Conservation (phyloP, 2,888 invertebrate genomes). For the Drosophila ochracea region DNA sequence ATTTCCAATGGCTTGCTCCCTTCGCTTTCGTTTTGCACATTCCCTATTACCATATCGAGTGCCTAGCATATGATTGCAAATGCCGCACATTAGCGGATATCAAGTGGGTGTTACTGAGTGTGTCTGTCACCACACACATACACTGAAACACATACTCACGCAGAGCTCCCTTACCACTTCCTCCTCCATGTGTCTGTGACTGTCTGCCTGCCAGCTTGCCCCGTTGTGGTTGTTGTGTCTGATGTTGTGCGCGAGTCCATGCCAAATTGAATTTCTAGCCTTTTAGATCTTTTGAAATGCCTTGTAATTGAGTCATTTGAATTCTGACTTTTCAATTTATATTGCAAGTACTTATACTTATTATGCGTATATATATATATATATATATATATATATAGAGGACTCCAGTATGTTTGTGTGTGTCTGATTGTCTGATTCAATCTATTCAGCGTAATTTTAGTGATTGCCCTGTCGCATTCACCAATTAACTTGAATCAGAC, state of each 20-base stretch:
- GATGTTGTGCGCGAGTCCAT: conserved; percentile 64
- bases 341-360: conserved; percentile 40
- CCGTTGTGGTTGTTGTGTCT: conserved; percentile 21
- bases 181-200: background rate
- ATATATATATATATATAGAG: background rate
- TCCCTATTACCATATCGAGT: conserved; percentile 48
- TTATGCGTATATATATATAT: background rate
- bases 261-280: conserved; percentile 81
- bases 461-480: conserved; percentile 54
- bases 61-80: conserved; percentile 79
- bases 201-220: conserved; percentile 15
- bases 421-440: conserved; percentile 50
- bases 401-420: conserved; percentile 6
- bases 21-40: conserved; percentile 13
- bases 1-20: background rate
- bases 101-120: conserved; percentile 80
- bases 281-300: conserved; percentile 78
- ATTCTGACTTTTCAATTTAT: conserved; percentile 77
- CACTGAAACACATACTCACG: background rate
- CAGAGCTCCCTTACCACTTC: conserved; percentile 2
- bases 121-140: conserved; percentile 48
- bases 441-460: conserved; percentile 69
- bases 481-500: conserved; percentile 50
- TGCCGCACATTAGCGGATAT: conserved; percentile 82
- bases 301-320: conserved; percentile 79